A percentile compares a stretch with the other conserved stretches of the same genome.
Conservation (phyloP, 2,888 invertebrate species). For the Nomada fabriciana region DNA sequence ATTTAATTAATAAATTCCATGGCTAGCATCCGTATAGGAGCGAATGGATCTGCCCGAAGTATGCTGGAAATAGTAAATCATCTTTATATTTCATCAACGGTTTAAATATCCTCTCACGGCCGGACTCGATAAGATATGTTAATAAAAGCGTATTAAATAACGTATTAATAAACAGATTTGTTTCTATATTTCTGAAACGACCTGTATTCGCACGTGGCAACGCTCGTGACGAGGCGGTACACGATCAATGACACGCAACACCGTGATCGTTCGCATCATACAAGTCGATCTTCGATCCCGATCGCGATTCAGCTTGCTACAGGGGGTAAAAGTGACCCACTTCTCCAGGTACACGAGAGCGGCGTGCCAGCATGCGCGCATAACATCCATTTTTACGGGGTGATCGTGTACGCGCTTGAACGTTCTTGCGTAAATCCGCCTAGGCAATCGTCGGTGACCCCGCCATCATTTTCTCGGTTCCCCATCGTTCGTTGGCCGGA, state of each 20-base stretch:
- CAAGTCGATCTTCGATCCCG: constrained; percentile 64
- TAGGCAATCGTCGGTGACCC: background rate
- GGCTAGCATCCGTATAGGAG: too few species aligned
- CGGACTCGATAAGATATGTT: too few species aligned
- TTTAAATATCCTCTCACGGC: too few species aligned
- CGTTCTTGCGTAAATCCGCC: constrained; percentile 20
- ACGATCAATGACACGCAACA: constrained; percentile 43
- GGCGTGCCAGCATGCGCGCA: constrained; percentile 40
- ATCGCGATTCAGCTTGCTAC: constrained; percentile 71
- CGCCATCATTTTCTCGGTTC: too few species aligned
- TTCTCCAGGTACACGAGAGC: constrained; percentile 57
- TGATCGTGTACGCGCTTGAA: constrained; percentile 28
- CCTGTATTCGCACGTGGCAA: constrained; percentile 46
- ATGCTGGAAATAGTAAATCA: background rate
- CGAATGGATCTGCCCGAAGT: constrained; percentile 28
- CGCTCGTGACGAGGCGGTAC: constrained; percentile 11
- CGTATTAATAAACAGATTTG: too few species aligned
- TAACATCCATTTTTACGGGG: constrained; percentile 55
- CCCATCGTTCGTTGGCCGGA: too few species aligned
- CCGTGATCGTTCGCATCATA: constrained; percentile 50
- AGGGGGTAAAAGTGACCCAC: constrained; percentile 80
- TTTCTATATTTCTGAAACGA: constrained; percentile 4
- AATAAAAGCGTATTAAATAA: background rate
- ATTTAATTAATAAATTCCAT: too few species aligned
- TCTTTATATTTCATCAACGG: background rate